Base-by-base conservation (phyloP, 2,797 vertebrate genomes). In the Mormyrops attenuatus region DNA sequence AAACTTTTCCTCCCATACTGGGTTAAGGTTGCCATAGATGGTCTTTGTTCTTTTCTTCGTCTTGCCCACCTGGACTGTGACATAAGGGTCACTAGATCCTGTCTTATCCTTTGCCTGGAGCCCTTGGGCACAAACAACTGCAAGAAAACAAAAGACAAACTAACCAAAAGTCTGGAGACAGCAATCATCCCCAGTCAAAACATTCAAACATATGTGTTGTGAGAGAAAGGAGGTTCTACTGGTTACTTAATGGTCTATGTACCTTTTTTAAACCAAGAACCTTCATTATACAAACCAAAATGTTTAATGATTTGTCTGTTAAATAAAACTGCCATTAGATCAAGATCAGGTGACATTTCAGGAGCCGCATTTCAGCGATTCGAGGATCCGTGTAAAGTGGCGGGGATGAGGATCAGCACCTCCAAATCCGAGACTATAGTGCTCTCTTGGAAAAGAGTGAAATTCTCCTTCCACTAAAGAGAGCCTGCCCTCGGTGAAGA, bases 21-120 rank as follows among this genome's bases (percentile, higher is more conserved):
- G 99, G 93, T 99, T 99, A 91, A 99, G 96, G 92, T 99, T 99
- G 69, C 98, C 98, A 93, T 98, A 99, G 93, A 99, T 99, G 0
- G 99, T 99, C 94, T 99, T 99, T 90, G 99, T 99, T 90, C 99
- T 97, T 93, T 98, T 99, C 95, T 99, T 99, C 15, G 98, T 99
- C 95, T 99, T 99, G 77, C 98, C 98, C 86, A 99, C 99, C 95
- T 99, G 99, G 89, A 99, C 98, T 0, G 99, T 99, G 90, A 99
- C 99, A 0, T 99, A 99, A 0, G 99, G 99, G 93, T 99, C 98
- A n/a, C 98, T 99, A 91, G 98, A 99, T 26, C 98, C 98, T 0
- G 98, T 99, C 93, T 99, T 99, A 93, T 99, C 99, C 94, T 99
- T 99, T 90, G 98, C 98, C 93, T 99, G 99, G 85, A 99, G 97